Evolutionary conservation across 1,140 invertebrate genomes (phyloP).

Genomic region (Halictus rubicundus): DNA sequence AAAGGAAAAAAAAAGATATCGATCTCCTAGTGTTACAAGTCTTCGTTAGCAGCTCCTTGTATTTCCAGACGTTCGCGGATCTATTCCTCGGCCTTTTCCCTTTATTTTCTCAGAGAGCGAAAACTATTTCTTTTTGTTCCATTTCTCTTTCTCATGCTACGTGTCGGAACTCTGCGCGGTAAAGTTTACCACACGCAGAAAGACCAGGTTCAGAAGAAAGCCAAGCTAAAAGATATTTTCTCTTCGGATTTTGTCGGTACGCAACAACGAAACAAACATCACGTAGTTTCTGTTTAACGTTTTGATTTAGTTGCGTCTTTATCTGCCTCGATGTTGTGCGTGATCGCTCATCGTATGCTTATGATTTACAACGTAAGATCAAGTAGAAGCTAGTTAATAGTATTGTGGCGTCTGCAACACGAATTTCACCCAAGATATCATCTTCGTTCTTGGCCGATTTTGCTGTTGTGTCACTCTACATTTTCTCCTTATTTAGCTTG

Average conservation of each 20-base stretch:
- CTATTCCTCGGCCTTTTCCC: constrained; percentile 19
- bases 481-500: too few species aligned
- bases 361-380: constrained; percentile 36
- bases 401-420: constrained; percentile 33
- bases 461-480: neutral
- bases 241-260: constrained; percentile 86
- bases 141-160: constrained; percentile 77
- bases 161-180: constrained; percentile 75
- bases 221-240: constrained; percentile 89
- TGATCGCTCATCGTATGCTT: constrained; percentile 47
- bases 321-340: constrained; percentile 43
- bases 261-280: constrained; percentile 62
- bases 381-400: constrained; percentile 46
- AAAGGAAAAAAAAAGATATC: constrained; percentile 30
- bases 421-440: constrained; percentile 19
- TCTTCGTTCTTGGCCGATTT: constrained; percentile 14
- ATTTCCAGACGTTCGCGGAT: constrained; percentile 15
- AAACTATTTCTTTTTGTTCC: constrained; percentile 72
- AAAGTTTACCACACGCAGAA: constrained; percentile 87
- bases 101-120: constrained; percentile 45
- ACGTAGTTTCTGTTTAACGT: constrained; percentile 61
- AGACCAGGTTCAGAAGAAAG: constrained; percentile 86
- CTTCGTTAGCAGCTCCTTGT: constrained; percentile 25
- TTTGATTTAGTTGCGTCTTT: constrained; percentile 55
- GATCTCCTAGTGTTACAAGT: constrained; percentile 42